Conservation (phyloP, 1,140 invertebrate genomes). For the Zelostemma sp. region DNA sequence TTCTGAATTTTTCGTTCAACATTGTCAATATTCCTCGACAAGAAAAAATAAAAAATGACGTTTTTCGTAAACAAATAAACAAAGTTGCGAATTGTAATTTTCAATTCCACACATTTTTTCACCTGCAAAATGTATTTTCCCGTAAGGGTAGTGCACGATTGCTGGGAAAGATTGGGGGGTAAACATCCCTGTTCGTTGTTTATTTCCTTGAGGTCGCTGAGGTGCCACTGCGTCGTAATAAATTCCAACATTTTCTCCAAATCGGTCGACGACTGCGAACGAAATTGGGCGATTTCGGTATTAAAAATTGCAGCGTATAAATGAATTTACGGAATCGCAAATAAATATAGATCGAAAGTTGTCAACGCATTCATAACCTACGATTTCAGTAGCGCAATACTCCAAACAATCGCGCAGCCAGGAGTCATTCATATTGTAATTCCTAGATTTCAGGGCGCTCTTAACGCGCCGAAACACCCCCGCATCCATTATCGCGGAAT, state of each 20-base stretch:
- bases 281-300: slow-evolving; percentile 7
- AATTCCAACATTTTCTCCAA: slow-evolving; percentile 53
- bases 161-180: slow-evolving; percentile 67
- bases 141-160: slow-evolving; percentile 64
- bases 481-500: slow-evolving; percentile 18
- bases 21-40: no score
- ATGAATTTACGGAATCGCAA: slow-evolving; percentile 10
- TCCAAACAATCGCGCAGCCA: slow-evolving; percentile 57
- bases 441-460: slow-evolving; percentile 19
- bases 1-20: no score
- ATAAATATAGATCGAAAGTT: neutral
- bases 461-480: slow-evolving; percentile 24
- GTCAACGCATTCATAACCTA: slow-evolving; percentile 31
- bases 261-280: slow-evolving; percentile 15
- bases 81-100: no score
- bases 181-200: slow-evolving; percentile 70
- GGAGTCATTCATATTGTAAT: slow-evolving; percentile 45
- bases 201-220: slow-evolving; percentile 74
- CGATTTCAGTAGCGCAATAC: slow-evolving; percentile 50
- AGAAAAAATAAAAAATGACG: no score
- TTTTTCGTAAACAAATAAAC: no score
- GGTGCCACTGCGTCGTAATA: slow-evolving; percentile 73
- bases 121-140: slow-evolving; percentile 76
- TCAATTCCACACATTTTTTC: no score
- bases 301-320: no score